phyloP scores from a whole-genome alignment of 2,797 vertebrate species.

The Lepus townsendii region DNA sequence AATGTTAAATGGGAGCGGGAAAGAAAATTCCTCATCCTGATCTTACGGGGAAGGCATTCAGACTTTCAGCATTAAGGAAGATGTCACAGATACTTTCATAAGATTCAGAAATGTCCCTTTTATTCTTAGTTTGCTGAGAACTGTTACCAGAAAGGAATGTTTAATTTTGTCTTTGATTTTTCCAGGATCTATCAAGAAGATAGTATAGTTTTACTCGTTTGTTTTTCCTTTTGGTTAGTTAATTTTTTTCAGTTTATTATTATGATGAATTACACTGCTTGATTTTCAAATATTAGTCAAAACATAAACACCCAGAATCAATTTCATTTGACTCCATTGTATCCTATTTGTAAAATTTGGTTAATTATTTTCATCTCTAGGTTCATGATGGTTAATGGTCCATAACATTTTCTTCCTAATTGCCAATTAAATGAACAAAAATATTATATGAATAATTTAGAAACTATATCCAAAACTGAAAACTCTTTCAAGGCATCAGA shows the following conservation, averaged over 20 bases:
- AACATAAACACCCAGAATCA: background rate
- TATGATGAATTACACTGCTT: background rate
- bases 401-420: background rate
- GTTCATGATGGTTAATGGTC: background rate
- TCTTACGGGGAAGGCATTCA: background rate
- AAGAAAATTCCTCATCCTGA: background rate
- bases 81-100: background rate
- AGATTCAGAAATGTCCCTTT: background rate
- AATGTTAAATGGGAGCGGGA: background rate
- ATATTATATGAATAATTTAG: background rate
- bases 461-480: constrained; percentile 13
- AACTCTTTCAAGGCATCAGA: background rate
- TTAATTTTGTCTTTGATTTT: background rate
- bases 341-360: background rate
- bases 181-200: background rate
- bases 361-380: background rate
- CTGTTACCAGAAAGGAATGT: background rate
- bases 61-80: background rate
- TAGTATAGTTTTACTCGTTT: background rate
- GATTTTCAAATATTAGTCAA: background rate
- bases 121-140: background rate
- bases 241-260: background rate
- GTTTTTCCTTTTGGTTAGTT: background rate
- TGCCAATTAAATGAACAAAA: background rate
- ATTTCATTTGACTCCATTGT: background rate